Conservation (phyloP, 2,888 invertebrate genomes). For the Caenorhabditis drosophilae region DNA sequence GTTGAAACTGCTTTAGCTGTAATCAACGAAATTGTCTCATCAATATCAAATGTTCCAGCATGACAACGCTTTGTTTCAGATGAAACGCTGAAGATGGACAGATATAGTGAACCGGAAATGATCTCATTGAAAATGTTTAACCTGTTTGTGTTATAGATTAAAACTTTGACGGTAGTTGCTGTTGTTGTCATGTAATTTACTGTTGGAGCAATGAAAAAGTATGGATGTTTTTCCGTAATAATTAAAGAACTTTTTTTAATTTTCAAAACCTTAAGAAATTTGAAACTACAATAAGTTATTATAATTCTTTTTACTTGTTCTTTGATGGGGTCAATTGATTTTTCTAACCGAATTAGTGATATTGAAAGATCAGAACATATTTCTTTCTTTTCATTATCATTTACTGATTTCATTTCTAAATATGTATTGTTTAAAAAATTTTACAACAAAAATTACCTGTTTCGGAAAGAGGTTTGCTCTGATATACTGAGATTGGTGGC, state of each 20-base stretch:
- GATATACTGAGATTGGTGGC: neutral
- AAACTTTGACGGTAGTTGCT: constrained; percentile 58
- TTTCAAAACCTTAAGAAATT: too few relatives aligned
- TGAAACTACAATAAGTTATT: too few relatives aligned
- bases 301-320: constrained; percentile 11
- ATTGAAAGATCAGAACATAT: constrained; percentile 7
- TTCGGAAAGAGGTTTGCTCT: neutral
- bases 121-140: neutral
- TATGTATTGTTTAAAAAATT: too few relatives aligned
- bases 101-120: too few relatives aligned
- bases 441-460: neutral
- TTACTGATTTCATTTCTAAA: too few relatives aligned
- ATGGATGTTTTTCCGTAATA: constrained; percentile 12
- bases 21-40: constrained; percentile 47
- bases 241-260: constrained; percentile 9
- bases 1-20: constrained; percentile 45
- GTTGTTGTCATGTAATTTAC: constrained; percentile 61
- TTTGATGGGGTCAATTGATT: constrained; percentile 10
- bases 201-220: constrained; percentile 54
- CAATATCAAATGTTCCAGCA: constrained; percentile 53
- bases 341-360: constrained; percentile 6
- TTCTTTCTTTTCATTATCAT: too few relatives aligned
- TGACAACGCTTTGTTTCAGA: too few relatives aligned
- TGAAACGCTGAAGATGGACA: too few relatives aligned
- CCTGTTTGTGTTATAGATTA: constrained; percentile 46